Evolutionary conservation across 2,113 vertebrate species (phyloP).

Genomic region (Ptychochromis oligacanthus): DNA sequence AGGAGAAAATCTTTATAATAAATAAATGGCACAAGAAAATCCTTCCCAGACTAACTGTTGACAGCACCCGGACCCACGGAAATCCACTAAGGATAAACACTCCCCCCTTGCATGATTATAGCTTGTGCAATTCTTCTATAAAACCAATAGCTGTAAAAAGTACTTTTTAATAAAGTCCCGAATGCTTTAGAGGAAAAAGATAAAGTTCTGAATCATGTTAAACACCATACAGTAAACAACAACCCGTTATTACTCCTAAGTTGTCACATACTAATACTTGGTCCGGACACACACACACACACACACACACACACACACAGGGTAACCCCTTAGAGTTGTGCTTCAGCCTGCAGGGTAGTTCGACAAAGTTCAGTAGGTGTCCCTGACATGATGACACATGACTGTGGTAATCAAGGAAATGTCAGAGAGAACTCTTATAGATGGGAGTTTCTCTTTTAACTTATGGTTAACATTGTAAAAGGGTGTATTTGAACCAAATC

Average conservation of each 20-base stretch:
- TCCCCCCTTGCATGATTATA: not conserved
- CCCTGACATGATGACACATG: not conserved
- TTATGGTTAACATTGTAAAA: not conserved
- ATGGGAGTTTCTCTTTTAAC: not conserved
- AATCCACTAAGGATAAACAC: not conserved
- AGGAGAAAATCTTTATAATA: not conserved
- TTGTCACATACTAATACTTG: too few relatives aligned
- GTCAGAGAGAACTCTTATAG: not conserved
- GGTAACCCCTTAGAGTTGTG: not conserved
- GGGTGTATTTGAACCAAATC: not conserved
- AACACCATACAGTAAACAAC: too few relatives aligned
- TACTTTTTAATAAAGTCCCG: too few relatives aligned
- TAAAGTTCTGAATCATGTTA: too few relatives aligned
- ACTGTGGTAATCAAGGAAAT: not conserved
- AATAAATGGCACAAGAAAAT: not conserved
- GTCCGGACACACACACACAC: too few relatives aligned
- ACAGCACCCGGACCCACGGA: too few relatives aligned
- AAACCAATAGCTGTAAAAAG: too few relatives aligned
- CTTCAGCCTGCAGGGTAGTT: not conserved
- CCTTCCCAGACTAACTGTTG: not conserved
- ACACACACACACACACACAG: not conserved
- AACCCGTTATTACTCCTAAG: too few relatives aligned
- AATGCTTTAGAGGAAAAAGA: too few relatives aligned
- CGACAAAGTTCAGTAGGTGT: not conserved
- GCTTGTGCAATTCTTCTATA: too few relatives aligned